A percentile compares a stretch with the other conserved stretches of the same genome.
phyloP scores from a whole-genome alignment of 2,113 vertebrate genomes.

The Sciurus niger region DNA sequence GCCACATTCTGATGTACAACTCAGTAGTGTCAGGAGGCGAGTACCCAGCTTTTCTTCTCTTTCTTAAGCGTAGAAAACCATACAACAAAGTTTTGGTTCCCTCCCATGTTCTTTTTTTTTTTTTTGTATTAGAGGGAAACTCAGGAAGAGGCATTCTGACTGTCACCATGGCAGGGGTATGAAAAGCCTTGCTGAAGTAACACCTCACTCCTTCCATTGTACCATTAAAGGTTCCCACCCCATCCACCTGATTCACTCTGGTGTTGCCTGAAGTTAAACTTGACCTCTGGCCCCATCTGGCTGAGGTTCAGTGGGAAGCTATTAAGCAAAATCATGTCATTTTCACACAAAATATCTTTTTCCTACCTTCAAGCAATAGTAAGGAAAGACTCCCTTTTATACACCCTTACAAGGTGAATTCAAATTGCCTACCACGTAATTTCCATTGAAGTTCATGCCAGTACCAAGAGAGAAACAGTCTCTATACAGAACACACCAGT shows the following conservation, averaged over 20 bases:
- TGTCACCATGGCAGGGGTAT: rapidly evolving
- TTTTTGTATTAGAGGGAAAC: background rate
- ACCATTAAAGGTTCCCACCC: background rate
- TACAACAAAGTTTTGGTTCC: background rate
- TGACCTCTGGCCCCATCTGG: background rate
- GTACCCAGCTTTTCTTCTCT: background rate
- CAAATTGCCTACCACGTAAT: background rate
- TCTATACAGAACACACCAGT: background rate
- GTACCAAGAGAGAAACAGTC: background rate
- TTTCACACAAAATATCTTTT: conserved; percentile 22
- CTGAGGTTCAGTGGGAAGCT: background rate
- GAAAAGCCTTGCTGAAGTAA: background rate
- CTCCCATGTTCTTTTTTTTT: background rate
- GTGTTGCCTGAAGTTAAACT: background rate
- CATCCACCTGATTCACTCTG: background rate
- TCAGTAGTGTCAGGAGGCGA: background rate
- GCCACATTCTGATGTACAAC: background rate
- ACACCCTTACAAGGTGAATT: background rate
- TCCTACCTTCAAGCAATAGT: background rate
- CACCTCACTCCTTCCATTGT: background rate
- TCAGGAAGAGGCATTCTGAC: background rate
- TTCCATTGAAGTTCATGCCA: background rate
- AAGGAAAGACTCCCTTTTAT: background rate
- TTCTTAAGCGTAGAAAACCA: background rate
- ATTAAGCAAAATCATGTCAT: background rate